Percentiles rank a stretch among this genome's conserved stretches.
Evolutionary conservation across 2,797 vertebrate species (phyloP).

Genomic region (Ficedula albicollis): DNA sequence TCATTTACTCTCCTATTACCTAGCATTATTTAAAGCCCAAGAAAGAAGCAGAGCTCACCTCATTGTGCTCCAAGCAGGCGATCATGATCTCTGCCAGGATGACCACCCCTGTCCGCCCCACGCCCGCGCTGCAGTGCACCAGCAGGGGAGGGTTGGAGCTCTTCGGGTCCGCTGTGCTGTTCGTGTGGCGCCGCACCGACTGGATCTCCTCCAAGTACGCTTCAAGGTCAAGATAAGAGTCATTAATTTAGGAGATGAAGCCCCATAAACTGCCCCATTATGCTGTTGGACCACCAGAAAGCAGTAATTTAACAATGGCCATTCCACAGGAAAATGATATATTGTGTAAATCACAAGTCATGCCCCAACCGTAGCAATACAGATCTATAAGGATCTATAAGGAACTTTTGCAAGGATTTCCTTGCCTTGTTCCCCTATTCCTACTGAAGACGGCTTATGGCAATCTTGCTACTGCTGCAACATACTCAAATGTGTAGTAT

Average conservation of each 20-base stretch:
- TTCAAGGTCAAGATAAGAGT: constrained; percentile 30
- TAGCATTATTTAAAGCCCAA: background rate
- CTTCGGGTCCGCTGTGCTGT: constrained; percentile 88
- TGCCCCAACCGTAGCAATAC: background rate
- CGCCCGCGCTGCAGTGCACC: constrained; percentile 96
- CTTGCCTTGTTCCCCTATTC: background rate
- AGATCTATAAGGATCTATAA: background rate
- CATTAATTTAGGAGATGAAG: background rate
- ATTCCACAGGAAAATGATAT: background rate
- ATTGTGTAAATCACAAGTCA: background rate
- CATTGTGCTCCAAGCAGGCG: constrained; percentile 96
- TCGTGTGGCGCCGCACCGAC: constrained; percentile 95
- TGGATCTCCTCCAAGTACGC: constrained; percentile 98
- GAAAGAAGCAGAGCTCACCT: constrained; percentile 76
- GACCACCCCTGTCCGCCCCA: constrained; percentile 93
- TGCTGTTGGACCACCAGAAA: background rate
- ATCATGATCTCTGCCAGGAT: constrained; percentile 96
- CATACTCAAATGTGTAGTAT: background rate
- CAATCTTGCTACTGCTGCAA: background rate
- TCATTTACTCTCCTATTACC: background rate
- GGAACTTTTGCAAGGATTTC: background rate
- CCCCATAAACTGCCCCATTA: background rate
- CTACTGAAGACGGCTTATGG: background rate
- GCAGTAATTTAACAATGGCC: background rate
- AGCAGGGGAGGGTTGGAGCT: constrained; percentile 86